Conservation (phyloP, 2,113 vertebrate species). For the Pteropus alecto region DNA sequence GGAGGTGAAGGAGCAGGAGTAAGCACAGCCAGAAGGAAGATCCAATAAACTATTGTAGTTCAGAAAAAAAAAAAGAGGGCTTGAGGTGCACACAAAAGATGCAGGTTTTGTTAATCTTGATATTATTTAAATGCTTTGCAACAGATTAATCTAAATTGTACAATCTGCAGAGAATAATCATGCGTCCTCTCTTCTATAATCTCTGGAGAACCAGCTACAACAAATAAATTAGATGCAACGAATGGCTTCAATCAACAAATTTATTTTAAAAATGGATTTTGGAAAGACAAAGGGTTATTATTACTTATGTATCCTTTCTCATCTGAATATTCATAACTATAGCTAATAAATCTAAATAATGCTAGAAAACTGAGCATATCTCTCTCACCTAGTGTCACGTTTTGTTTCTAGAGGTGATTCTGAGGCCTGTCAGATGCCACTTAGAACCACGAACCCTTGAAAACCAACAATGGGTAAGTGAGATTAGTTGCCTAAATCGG, state of each 20-base stretch:
- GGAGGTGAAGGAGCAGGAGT: background rate
- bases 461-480: conserved; percentile 33
- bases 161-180: conserved; percentile 1
- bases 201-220: background rate
- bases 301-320: background rate
- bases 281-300: conserved; percentile 4
- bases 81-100: conserved; percentile 8
- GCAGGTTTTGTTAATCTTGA: background rate
- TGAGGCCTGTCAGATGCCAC: background rate
- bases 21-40: conserved; percentile 1
- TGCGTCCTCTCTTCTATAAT: conserved; percentile 2
- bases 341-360: conserved; percentile 39
- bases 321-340: background rate
- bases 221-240: conserved; percentile 12
- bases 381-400: background rate
- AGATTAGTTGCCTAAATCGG: conserved; percentile 16
- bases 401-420: conserved; percentile 38
- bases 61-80: conserved; percentile 37
- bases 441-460: conserved; percentile 15
- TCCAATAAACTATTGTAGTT: background rate
- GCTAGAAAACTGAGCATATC: background rate
- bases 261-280: conserved; percentile 29
- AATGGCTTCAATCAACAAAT: background rate
- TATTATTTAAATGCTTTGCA: conserved; percentile 23
- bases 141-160: background rate